Base-by-base conservation (phyloP, 2,888 invertebrate species). In the Hyles lineata region DNA sequence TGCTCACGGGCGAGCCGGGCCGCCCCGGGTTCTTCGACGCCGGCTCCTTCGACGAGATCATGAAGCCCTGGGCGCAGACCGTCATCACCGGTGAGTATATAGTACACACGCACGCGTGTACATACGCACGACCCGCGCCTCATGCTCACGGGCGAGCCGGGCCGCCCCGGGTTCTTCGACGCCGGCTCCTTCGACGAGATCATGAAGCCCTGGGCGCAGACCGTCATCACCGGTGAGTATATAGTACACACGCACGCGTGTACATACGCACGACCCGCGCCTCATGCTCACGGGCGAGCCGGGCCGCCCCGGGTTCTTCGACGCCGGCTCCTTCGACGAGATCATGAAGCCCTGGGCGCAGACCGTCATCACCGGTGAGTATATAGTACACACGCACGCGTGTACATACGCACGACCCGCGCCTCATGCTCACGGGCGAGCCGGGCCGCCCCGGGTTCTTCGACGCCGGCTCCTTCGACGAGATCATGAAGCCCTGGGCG, bases 261-360 rank as follows among this genome's bases (percentile, higher is more conserved):
- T n/a, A 23, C 8, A 63, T 1, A 63, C 99, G 0, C 99, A 99
- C 90, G 99, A 99, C 95, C 99, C 99, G 0, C 96, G 99, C 70
- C 97, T 97, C 95, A 97, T 99, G 97, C 95, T 99, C 69, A 96
- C 96, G 1, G 98, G 98, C 0, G 94, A 94, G 81, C 83, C 81
- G 0, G 78, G 81, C 0, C 75, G 85, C 4, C 74, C 82, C 0
- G 99, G 99, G 0, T 99, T 99, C 95, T 99, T 99, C 89, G 99
- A 99, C 90, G 94, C 93, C 1, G 98, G 97, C 74, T 97, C 97
- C 21, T 99, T 98, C 96, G 95, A 96, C 81, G 99, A 99, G 95
- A 98, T 99, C 79, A 98, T 99, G 98, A 95, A 96, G 79, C 97
- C 98, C 0, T 99, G 99, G 99, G 99, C 99, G 0, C 99, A 99